These are phyloP conservation scores for Vipera ursinii DNA, from an alignment of 2,797 vertebrate species.

Conservation along the genomic window DNA sequence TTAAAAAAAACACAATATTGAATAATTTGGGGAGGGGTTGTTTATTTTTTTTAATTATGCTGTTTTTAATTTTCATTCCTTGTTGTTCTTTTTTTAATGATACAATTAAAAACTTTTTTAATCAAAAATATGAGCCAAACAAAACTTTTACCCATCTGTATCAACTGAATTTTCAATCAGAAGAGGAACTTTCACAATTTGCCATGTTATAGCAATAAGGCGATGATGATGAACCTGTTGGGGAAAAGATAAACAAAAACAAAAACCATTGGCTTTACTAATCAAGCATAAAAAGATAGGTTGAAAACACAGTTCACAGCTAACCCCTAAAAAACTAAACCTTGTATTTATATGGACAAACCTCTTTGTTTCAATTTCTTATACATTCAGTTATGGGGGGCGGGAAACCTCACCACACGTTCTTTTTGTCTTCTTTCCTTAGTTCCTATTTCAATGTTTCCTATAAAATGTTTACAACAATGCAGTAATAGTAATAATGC, in stretches of 20 bases:
- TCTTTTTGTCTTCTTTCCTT: neutral
- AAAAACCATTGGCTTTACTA: neutral
- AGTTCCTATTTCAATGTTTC: neutral
- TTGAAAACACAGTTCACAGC: neutral
- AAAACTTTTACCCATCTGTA: neutral
- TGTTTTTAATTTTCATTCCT: neutral
- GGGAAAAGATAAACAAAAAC: neutral
- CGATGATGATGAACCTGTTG: neutral
- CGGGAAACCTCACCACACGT: accelerated
- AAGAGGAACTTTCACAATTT: neutral
- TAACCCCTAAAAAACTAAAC: neutral
- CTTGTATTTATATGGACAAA: neutral
- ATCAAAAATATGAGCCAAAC: neutral
- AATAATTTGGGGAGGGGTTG: neutral
- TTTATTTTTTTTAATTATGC: neutral
- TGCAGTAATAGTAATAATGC: neutral
- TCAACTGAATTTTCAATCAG: neutral
- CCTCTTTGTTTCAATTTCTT: neutral
- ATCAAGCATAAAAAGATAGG: neutral
- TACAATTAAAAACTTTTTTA: neutral
- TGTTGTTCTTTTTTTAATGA: neutral
- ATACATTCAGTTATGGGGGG: neutral
- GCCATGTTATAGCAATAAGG: neutral
- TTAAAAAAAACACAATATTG: neutral
- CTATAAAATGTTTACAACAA: neutral